These are phyloP conservation scores for Napeogenes inachia DNA, from an alignment of 2,888 invertebrate species.

Conservation along the genomic window DNA sequence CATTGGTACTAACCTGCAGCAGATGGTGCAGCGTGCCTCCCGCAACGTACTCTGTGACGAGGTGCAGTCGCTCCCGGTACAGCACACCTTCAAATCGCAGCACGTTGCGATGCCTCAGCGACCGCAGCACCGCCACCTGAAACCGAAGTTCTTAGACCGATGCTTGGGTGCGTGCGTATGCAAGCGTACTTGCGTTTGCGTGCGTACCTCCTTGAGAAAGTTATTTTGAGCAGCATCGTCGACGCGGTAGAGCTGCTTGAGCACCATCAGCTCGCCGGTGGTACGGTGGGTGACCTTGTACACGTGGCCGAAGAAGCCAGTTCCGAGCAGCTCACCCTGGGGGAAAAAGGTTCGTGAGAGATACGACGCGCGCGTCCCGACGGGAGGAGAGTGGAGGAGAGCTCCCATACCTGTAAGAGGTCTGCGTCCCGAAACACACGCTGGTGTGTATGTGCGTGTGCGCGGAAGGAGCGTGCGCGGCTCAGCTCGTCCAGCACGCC, in stretches of 20 bases:
- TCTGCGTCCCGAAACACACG: conserved; percentile 95
- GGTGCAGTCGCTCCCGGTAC: conserved; percentile 93
- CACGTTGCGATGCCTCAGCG: conserved; percentile 92
- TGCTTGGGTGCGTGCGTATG: background rate
- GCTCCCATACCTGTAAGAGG: conserved; percentile 77
- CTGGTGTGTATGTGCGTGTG: conserved; percentile 76
- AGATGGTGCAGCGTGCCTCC: conserved; percentile 93
- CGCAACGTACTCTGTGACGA: conserved; percentile 94
- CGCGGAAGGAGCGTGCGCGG: conserved; percentile 91
- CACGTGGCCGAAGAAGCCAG: conserved; percentile 96
- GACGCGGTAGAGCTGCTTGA: conserved; percentile 94
- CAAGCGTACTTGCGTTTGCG: background rate
- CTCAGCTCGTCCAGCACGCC: conserved; percentile 83
- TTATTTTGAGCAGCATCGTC: conserved; percentile 96
- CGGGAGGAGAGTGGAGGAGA: background rate
- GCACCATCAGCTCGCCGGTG: conserved; percentile 95
- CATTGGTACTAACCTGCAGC: conserved; percentile 79
- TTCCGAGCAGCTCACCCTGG: conserved; percentile 91
- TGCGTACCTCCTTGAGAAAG: conserved; percentile 89
- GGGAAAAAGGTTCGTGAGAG: background rate
- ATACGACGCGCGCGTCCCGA: background rate
- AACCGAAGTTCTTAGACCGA: background rate
- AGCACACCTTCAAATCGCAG: conserved; percentile 94
- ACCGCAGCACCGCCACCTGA: conserved; percentile 92
- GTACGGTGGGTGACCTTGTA: conserved; percentile 93